A percentile compares a stretch with the other conserved stretches of the same genome.
These are phyloP conservation scores for Ranitomeya imitator DNA, from an alignment of 2,113 vertebrate species.

Conservation along the genomic window DNA sequence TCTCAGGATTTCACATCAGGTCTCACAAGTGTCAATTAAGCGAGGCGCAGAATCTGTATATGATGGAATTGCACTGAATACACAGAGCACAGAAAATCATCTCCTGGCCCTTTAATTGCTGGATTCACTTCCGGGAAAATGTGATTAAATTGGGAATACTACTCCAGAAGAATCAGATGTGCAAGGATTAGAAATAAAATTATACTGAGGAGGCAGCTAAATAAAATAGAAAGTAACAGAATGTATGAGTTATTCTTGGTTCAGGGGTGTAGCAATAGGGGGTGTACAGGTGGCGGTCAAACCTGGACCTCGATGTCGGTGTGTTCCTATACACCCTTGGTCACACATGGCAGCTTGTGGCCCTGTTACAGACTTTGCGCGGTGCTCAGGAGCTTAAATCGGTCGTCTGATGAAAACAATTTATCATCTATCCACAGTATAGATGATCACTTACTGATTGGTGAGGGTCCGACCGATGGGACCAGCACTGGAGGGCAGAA, in stretches of 20 bases:
- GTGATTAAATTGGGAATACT: constrained; percentile 38
- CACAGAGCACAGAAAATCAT: neutral
- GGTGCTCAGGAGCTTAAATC: no score
- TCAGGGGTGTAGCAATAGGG: neutral
- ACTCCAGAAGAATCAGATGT: constrained; percentile 30
- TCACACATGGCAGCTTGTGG: no score
- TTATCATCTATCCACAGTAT: no score
- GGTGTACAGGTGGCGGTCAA: no score
- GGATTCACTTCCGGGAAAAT: constrained; percentile 23
- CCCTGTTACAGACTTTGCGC: no score
- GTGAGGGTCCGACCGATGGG: no score
- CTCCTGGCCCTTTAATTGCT: constrained; percentile 14
- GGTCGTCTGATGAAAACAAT: no score
- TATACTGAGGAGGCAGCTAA: neutral
- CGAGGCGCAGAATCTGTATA: neutral
- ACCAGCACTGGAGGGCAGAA: no score
- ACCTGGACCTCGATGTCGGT: no score
- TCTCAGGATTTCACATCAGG: neutral
- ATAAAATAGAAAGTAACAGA: neutral
- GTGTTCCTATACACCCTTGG: no score
- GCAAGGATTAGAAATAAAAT: constrained; percentile 15
- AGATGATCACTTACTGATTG: no score
- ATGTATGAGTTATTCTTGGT: neutral
- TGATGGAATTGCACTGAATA: neutral
- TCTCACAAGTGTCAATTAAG: constrained; percentile 6